These are phyloP conservation scores for Crambe crambe DNA, from an alignment of 37 sponge, comb jelly and placozoan genomes.

Conservation along the genomic window DNA sequence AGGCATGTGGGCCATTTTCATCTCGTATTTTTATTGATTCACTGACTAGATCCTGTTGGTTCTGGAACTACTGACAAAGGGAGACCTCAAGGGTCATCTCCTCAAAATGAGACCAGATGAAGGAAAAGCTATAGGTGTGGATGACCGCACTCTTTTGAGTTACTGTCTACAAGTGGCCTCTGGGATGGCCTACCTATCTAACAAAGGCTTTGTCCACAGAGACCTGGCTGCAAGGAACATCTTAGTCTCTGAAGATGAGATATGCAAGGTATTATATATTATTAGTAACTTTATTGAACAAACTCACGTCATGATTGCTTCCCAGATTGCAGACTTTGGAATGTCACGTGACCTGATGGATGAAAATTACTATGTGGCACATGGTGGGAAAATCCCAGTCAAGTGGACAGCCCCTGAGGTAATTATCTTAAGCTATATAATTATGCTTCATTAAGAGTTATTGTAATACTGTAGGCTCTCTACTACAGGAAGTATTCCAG, in stretches of 20 bases:
- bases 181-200: slow-evolving; percentile 39
- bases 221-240: slow-evolving; percentile 61
- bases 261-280: slow-evolving; percentile 16
- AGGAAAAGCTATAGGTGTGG: neutral
- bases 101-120: neutral
- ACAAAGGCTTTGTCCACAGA: slow-evolving; percentile 31
- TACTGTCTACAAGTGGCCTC: slow-evolving; percentile 31
- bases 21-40: neutral
- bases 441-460: neutral
- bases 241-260: slow-evolving; percentile 21
- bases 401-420: slow-evolving; percentile 67
- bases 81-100: slow-evolving; percentile 51
- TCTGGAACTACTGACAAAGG: slow-evolving; percentile 59
- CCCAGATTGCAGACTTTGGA: slow-evolving; percentile 54
- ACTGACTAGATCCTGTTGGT: slow-evolving; percentile 68
- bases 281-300: too few relatives aligned
- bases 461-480: neutral
- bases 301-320: neutral
- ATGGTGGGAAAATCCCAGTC: slow-evolving; percentile 40
- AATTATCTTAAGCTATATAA: too few relatives aligned
- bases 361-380: slow-evolving; percentile 39
- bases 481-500: slow-evolving; percentile 8
- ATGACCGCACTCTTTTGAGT: slow-evolving; percentile 17
- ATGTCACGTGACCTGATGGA: slow-evolving; percentile 44
- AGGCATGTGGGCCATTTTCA: neutral